These are phyloP conservation scores for Hirtodrosophila confusa DNA, from an alignment of 2,888 invertebrate species.

Conservation along the genomic window DNA sequence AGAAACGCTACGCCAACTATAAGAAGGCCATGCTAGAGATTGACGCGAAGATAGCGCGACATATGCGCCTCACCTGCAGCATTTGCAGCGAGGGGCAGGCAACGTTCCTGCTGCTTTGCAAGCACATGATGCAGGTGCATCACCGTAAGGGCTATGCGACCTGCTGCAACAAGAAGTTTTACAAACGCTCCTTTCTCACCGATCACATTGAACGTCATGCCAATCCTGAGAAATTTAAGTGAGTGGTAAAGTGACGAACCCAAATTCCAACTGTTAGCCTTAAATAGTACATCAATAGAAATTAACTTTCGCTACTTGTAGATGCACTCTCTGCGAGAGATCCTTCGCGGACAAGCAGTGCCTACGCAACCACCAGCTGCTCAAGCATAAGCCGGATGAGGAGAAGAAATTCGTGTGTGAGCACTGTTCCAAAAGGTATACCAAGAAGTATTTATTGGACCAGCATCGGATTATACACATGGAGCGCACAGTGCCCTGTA, in stretches of 20 bases:
- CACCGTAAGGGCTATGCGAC: slow-evolving; percentile 78
- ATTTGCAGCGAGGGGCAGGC: slow-evolving; percentile 71
- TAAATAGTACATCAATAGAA: too few relatives aligned
- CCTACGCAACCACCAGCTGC: slow-evolving; percentile 81
- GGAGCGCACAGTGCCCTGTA: slow-evolving; percentile 77
- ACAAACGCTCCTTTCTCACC: slow-evolving; percentile 79
- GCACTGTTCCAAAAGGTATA: slow-evolving; percentile 81
- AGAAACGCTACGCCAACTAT: slow-evolving; percentile 50
- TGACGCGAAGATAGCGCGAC: slow-evolving; percentile 79
- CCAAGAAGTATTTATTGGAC: slow-evolving; percentile 81
- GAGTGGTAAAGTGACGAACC: slow-evolving; percentile 56
- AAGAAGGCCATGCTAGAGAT: slow-evolving; percentile 71
- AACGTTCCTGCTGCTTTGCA: slow-evolving; percentile 75
- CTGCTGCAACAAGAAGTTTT: slow-evolving; percentile 83
- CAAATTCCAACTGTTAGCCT: background rate
- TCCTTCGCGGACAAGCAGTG: slow-evolving; percentile 81
- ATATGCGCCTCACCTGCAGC: slow-evolving; percentile 82
- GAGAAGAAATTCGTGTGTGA: slow-evolving; percentile 81
- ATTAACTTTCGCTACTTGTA: slow-evolving; percentile 22
- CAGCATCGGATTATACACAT: slow-evolving; percentile 79
- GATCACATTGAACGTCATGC: slow-evolving; percentile 83
- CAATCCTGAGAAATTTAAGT: slow-evolving; percentile 83
- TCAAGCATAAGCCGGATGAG: slow-evolving; percentile 82
- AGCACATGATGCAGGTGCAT: slow-evolving; percentile 74
- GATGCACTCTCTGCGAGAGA: slow-evolving; percentile 75